Base-by-base conservation (phyloP, 2,797 vertebrate species). In the Poecilia velifera region DNA sequence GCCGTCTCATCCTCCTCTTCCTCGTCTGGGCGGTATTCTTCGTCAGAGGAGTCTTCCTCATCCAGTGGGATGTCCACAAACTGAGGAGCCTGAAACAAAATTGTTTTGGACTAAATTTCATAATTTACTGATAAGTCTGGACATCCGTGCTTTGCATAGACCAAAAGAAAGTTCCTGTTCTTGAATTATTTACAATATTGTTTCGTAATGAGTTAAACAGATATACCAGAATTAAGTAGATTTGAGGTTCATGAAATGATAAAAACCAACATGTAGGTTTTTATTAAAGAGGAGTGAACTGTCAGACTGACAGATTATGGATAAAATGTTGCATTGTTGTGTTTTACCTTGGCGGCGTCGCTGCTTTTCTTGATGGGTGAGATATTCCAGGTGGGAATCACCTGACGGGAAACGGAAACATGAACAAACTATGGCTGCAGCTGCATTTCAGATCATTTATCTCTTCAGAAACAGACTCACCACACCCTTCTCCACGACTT, bases 11-110 rank as follows among this genome's bases (percentile, higher is more conserved):
- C 97, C 51, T 97, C 98, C 1, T 98, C 98, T 0, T 98, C 97
- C 1, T 98, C 98, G 3, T 98, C 97, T 2, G 98, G 98, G 14
- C 92, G 95, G 83, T 98, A 98, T 77, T 98, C 97, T 86, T 98
- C 98, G 84, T 98, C 98, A n/a, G 97, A 98, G 0, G 97, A 98
- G 86, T 98, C 97, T 75, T 98, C 97, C n/a, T 98, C 97, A 84
- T 96, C 97, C 3, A 98, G 94, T 8, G 95, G 96, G 81, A 98
- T 98, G 89, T 98, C 97, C 55, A 98, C 96, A 59, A 98, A 98
- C 93, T 99, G 98, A 74, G 97, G 98, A 43, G 97, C 95, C 98
- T 98, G 81, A 36, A 64, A 10, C 82, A 53, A 81, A 14, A 77
- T 53, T 53, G 25, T 53, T 22, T 20, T 34, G 62, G 20, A 25